A percentile compares a stretch with the other conserved stretches of the same genome.
These are phyloP conservation scores for Poecilia gillii DNA, from an alignment of 2,797 vertebrate genomes.

Conservation along the genomic window DNA sequence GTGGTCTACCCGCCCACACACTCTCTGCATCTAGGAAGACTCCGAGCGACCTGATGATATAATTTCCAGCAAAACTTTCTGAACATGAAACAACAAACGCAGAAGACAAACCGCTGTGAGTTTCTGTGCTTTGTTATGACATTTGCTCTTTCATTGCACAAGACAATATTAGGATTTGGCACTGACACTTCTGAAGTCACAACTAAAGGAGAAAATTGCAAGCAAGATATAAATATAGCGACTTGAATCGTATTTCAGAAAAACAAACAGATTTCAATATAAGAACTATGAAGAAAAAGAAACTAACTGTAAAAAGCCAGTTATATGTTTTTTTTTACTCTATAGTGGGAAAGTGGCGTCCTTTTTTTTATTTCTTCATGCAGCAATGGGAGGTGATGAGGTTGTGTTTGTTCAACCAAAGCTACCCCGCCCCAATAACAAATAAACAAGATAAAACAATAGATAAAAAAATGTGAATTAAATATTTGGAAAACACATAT, in stretches of 20 bases:
- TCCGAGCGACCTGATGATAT: conserved; percentile 51
- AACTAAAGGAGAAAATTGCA: conserved; percentile 40
- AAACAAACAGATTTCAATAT: conserved; percentile 51
- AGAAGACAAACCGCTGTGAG: conserved; percentile 59
- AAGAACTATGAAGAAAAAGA: neutral
- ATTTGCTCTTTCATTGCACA: conserved; percentile 64
- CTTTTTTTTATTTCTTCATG: neutral
- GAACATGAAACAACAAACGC: conserved; percentile 55
- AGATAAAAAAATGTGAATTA: neutral
- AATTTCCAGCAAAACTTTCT: conserved; percentile 59
- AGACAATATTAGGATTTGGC: conserved; percentile 68
- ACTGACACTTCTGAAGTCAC: conserved; percentile 66
- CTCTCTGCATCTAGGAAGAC: conserved; percentile 45
- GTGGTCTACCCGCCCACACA: conserved; percentile 32
- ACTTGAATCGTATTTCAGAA: conserved; percentile 48
- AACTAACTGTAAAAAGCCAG: conserved; percentile 15
- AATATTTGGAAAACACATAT: neutral
- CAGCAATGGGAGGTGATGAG: conserved; percentile 17
- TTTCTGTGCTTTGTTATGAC: conserved; percentile 56
- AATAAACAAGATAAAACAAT: neutral
- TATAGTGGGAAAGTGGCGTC: neutral
- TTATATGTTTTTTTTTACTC: neutral
- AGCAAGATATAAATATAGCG: conserved; percentile 31
- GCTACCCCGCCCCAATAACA: too few species aligned
- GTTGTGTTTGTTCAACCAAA: conserved; percentile 3